Conservation (phyloP, 2,888 invertebrate species). For the Acanthococcus lagerstroemiae region DNA sequence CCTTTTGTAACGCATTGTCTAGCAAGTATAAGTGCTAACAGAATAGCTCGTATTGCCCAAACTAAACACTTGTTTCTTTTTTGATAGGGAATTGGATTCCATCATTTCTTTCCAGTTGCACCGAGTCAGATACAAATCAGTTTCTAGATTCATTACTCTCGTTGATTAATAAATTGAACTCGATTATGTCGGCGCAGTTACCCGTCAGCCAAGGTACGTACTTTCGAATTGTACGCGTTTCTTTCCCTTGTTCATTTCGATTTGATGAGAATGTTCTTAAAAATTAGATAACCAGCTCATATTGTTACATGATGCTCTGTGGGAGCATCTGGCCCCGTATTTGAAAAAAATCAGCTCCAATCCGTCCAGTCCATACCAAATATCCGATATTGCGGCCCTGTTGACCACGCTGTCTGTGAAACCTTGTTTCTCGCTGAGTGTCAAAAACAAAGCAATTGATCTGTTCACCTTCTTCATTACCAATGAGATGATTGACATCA, state of each 20-base stretch:
- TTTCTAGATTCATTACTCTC: constrained; percentile 36
- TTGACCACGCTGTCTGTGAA: constrained; percentile 36
- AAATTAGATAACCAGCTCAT: constrained; percentile 34
- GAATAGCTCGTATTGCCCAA: background rate
- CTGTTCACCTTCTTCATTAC: constrained; percentile 33
- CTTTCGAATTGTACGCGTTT: too few relatives aligned
- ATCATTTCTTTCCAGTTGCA: constrained; percentile 37
- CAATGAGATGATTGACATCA: constrained; percentile 29
- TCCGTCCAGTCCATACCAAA: constrained; percentile 34
- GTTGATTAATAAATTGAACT: constrained; percentile 34
- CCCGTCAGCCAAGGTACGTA: constrained; percentile 12
- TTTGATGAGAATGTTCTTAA: too few relatives aligned
- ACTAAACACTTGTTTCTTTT: background rate
- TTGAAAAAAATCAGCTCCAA: constrained; percentile 35
- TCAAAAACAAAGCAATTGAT: constrained; percentile 23
- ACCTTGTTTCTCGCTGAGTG: constrained; percentile 11
- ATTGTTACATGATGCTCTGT: constrained; percentile 36
- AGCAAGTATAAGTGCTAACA: too few relatives aligned
- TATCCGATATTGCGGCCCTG: constrained; percentile 37
- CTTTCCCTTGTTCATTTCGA: too few relatives aligned
- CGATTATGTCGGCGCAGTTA: constrained; percentile 5
- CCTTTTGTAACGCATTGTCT: too few relatives aligned
- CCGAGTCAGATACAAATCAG: constrained; percentile 36
- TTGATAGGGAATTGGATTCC: constrained; percentile 38
- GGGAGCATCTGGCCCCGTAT: constrained; percentile 36